Percentiles rank a stretch among this genome's conserved stretches.
These are phyloP conservation scores for Hoplostethus atlanticus DNA, from an alignment of 2,797 vertebrate species.

Conservation along the genomic window DNA sequence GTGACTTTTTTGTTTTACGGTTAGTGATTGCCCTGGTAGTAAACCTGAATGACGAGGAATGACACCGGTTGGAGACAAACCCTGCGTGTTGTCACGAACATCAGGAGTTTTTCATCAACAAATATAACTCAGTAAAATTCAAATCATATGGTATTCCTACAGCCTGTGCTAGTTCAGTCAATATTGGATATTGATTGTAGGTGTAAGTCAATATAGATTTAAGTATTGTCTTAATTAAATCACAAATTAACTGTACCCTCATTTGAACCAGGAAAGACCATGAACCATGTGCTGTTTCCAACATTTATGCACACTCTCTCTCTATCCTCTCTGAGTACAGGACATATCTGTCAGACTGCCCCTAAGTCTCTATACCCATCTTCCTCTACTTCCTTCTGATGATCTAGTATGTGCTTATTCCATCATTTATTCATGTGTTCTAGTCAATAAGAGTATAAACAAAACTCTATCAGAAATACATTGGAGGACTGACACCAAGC, in stretches of 20 bases:
- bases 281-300: not conserved
- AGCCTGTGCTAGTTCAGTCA: conserved; percentile 8
- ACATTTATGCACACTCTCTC: not conserved
- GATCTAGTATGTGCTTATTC: conserved; percentile 42
- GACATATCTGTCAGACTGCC: not conserved
- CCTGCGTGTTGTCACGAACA: too few species aligned
- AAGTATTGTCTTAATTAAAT: not conserved
- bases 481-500: conserved; percentile 13
- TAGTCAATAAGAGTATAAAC: conserved; percentile 7
- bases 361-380: conserved; percentile 4
- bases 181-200: not conserved
- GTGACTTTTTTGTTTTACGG: not conserved
- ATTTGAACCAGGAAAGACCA: not conserved
- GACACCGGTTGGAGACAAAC: not conserved
- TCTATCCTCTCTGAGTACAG: not conserved
- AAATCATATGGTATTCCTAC: not conserved
- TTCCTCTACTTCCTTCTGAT: not conserved
- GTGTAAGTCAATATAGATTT: not conserved
- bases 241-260: not conserved
- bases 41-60: too few species aligned
- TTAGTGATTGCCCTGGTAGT: not conserved
- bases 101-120: too few species aligned
- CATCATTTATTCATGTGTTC: conserved; percentile 56
- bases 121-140: not conserved
- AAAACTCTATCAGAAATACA: conserved; percentile 5